A percentile compares a stretch with the other conserved stretches of the same genome.
These are phyloP conservation scores for Tineola bisselliella DNA, from an alignment of 2,888 invertebrate genomes.

Conservation along the genomic window DNA sequence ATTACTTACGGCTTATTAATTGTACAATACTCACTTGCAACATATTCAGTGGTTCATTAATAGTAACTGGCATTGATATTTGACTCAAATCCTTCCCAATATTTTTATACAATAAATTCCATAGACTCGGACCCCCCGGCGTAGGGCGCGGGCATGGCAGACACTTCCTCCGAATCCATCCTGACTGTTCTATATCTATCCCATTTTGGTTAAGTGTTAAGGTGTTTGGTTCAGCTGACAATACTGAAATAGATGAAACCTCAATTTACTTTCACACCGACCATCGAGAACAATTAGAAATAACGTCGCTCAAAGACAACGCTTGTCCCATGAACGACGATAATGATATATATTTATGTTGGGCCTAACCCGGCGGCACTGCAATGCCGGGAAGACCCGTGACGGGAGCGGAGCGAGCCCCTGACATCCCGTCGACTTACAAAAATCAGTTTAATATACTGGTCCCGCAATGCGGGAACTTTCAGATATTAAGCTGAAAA, in stretches of 20 bases:
- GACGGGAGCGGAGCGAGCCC: background rate
- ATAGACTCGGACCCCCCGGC: conserved; percentile 80
- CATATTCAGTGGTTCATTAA: conserved; percentile 86
- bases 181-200: conserved; percentile 15
- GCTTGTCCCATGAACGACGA: no score
- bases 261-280: no score
- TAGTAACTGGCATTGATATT: conserved; percentile 86
- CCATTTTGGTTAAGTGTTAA: conserved; percentile 28
- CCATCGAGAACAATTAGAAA: no score
- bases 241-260: conserved; percentile 25
- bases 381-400: background rate
- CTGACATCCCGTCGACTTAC: background rate
- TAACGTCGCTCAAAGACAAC: no score
- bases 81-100: conserved; percentile 88
- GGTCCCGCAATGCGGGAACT: background rate
- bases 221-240: conserved; percentile 30
- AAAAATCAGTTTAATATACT: background rate
- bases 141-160: conserved; percentile 78
- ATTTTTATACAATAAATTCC: conserved; percentile 82
- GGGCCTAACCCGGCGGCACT: background rate
- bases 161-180: conserved; percentile 69
- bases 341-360: no score
- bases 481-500: background rate
- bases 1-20: no score
- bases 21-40: conserved; percentile 69